Evolutionary conservation across 2,113 vertebrate species (phyloP).

Genomic region (Hippopotamus amphibius): DNA sequence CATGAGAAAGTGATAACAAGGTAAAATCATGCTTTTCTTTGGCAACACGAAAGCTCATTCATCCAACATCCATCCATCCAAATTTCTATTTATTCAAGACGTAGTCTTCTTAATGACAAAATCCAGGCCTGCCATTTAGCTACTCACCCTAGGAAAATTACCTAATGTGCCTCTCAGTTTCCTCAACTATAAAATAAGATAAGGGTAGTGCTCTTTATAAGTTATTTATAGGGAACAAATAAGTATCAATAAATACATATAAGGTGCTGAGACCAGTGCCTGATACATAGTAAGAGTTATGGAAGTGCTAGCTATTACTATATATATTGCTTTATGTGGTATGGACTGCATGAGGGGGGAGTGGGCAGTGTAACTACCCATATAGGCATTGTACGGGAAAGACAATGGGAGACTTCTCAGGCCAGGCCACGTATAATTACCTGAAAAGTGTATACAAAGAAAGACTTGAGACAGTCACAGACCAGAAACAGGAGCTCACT

Average conservation of each 20-base stretch:
- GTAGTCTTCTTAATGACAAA: not conserved
- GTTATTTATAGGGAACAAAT: not conserved
- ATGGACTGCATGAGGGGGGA: not conserved
- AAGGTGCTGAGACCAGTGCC: not conserved
- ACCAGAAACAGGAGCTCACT: not conserved
- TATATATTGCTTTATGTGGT: not conserved
- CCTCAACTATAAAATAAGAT: not conserved
- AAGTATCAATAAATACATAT: not conserved
- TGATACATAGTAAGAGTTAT: not conserved
- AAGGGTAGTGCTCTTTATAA: not conserved
- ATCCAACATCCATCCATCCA: not conserved
- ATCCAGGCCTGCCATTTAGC: not conserved
- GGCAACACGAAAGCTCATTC: not conserved
- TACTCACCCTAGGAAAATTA: not conserved
- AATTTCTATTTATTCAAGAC: conserved; percentile 35
- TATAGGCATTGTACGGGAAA: not conserved
- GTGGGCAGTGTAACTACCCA: not conserved
- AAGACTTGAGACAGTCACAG: not conserved
- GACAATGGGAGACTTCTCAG: not conserved
- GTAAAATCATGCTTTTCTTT: conserved; percentile 16
- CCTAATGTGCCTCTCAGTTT: not conserved
- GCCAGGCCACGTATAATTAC: not conserved
- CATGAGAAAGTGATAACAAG: not conserved
- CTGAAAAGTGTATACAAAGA: not conserved
- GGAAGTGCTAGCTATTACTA: not conserved